Evolutionary conservation across 2,113 vertebrate genomes (phyloP), one percentile per base, ranked within the genome.

Genomic region (Pelodiscus sinensis): DNA sequence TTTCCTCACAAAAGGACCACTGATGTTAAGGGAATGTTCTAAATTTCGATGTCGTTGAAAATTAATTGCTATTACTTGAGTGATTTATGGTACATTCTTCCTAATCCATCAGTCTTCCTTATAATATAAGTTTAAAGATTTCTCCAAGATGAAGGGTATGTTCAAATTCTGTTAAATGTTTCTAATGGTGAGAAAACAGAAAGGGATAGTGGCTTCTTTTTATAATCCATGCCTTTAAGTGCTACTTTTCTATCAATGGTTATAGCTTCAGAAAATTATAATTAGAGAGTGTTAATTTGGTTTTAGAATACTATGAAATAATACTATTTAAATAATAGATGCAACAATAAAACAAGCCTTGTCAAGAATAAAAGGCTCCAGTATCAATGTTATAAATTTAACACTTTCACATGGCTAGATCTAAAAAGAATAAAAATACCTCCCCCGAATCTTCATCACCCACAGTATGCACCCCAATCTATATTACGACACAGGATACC

Each of bases 121-220:
- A 96, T 96, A 94, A 92, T 95, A 97, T 97, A n/a, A n/a, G n/a
- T n/a, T n/a, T n/a, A n/a, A 88, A 88, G 90, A 86, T 96, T 97
- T 97, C 85, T 87, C 78, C 79, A 94, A 96, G 71, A n/a, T 95
- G 73, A 87, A 97, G 91, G 92, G 97, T 96, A 75, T 94, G 85
- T 94, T 97, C 87, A 93, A 73, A 95, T 90, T 93, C 75, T 93
- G 87, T 75, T 95, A 97, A 97, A 96, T 96, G 96, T 35, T 96
- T 97, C 97, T 95, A 96, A 95, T 94, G 56, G 82, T 1, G 0
- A 95, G 89, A 97, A 79, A 96, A 86, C 91, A 96, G 68, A 96
- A 96, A 96, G 83, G 24, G 9, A 97, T 68, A 91, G 56, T 31
- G 8, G n/a, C 18, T 71, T 71, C 51, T 97, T 95, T 44, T 96